phyloP scores from a whole-genome alignment of 2,888 invertebrate species.

The Cheilosia impressa region DNA sequence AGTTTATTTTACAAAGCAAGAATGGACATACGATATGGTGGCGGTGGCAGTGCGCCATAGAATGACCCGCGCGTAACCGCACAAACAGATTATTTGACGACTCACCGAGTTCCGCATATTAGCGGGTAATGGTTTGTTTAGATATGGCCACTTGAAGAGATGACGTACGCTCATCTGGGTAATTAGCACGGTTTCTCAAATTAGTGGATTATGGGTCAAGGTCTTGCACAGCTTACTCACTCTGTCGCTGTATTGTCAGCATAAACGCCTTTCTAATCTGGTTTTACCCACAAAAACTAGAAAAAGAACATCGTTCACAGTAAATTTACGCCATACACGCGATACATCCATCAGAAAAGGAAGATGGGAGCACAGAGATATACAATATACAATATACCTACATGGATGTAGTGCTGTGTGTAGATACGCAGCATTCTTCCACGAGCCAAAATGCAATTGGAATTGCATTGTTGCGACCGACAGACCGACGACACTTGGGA shows the following conservation, averaged over 20 bases:
- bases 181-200: conserved; percentile 46
- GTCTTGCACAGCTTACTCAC: conserved; percentile 18
- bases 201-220: conserved; percentile 57
- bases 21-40: conserved; percentile 25
- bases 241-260: not conserved
- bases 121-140: conserved; percentile 16
- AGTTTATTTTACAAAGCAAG: conserved; percentile 39
- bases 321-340: conserved; percentile 26
- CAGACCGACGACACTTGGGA: conserved; percentile 27
- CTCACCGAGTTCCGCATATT: conserved; percentile 41
- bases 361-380: conserved; percentile 11
- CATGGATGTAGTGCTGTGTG: not conserved
- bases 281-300: conserved; percentile 7
- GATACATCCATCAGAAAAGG: conserved; percentile 36
- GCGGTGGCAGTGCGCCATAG: not conserved
- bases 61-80: conserved; percentile 6
- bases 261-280: conserved; percentile 6
- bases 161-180: conserved; percentile 20
- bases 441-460: conserved; percentile 18
- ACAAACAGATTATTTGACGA: conserved; percentile 16
- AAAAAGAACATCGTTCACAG: conserved; percentile 12
- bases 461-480: conserved; percentile 22
- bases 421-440: conserved; percentile 21
- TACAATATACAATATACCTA: too few species aligned
- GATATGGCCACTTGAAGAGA: conserved; percentile 39